Percentiles rank a stretch among this genome's conserved stretches.
Evolutionary conservation across 1,140 invertebrate genomes (phyloP).

Genomic region (Augochlora pura): DNA sequence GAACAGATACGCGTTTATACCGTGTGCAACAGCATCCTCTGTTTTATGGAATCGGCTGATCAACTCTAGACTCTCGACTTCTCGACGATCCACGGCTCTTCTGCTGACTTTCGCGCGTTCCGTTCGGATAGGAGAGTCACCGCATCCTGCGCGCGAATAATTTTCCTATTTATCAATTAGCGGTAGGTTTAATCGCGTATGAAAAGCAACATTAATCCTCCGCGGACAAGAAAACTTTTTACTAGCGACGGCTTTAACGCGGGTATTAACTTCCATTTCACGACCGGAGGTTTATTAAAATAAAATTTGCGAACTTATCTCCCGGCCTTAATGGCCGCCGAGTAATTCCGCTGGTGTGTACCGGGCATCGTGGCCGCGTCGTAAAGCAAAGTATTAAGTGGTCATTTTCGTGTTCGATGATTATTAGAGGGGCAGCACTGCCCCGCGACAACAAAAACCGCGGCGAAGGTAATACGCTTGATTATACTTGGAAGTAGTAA

Average conservation of each 20-base stretch:
- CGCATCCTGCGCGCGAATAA: too few relatives aligned
- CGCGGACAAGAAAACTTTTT: slow-evolving; percentile 2
- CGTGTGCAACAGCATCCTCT: background rate
- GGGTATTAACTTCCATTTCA: slow-evolving; percentile 3
- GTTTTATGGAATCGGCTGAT: too few relatives aligned
- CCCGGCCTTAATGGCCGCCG: background rate
- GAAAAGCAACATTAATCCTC: background rate
- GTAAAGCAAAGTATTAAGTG: slow-evolving; percentile 6
- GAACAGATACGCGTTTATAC: background rate
- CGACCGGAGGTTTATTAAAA: slow-evolving; percentile 6
- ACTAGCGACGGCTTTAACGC: background rate
- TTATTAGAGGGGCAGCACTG: background rate
- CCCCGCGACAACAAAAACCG: background rate
- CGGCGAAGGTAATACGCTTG: background rate
- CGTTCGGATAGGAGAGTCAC: too few relatives aligned
- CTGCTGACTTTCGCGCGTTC: too few relatives aligned
- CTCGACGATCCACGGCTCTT: too few relatives aligned
- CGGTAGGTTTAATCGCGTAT: background rate
- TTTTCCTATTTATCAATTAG: background rate
- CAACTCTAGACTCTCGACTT: too few relatives aligned
- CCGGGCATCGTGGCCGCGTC: background rate
- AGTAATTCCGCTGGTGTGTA: background rate
- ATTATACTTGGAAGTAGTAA: background rate
- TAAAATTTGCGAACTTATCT: slow-evolving; percentile 6
- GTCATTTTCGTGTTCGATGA: background rate